These are phyloP conservation scores for Willowsia nigromaculata DNA, from an alignment of 2,888 invertebrate genomes.

Conservation along the genomic window DNA sequence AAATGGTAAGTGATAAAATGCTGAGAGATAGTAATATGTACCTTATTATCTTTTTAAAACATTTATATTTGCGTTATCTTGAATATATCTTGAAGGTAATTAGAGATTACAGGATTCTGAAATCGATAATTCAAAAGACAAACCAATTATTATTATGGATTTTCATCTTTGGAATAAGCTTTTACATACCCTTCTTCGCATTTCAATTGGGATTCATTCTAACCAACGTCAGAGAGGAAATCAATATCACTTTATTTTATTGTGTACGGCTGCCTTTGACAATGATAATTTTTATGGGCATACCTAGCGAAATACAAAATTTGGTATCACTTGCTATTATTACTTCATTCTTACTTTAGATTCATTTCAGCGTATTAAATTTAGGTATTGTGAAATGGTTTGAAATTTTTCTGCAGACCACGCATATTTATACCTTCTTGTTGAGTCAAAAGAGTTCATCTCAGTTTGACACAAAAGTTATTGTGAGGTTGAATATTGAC, in stretches of 20 bases:
- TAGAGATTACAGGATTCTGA: not conserved
- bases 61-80: too few relatives aligned
- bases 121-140: conserved; percentile 1
- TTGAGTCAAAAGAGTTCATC: not conserved
- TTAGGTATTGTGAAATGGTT: too few relatives aligned
- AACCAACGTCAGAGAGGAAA: not conserved
- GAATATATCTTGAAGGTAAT: not conserved
- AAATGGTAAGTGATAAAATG: too few relatives aligned
- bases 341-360: too few relatives aligned
- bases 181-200: conserved; percentile 44
- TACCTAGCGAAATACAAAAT: conserved; percentile 54
- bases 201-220: conserved; percentile 37
- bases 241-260: conserved; percentile 3
- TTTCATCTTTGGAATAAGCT: not conserved
- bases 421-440: not conserved
- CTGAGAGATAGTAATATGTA: too few relatives aligned
- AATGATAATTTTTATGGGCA: conserved; percentile 20
- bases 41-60: too few relatives aligned
- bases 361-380: too few relatives aligned
- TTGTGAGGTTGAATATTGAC: conserved; percentile 37
- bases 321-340: conserved; percentile 4
- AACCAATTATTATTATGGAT: conserved; percentile 7
- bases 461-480: not conserved
- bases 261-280: not conserved
- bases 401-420: conserved; percentile 13